Evolutionary conservation across 2,113 vertebrate genomes (phyloP), one percentile per base, ranked within the genome.

Genomic region (Ia io): DNA sequence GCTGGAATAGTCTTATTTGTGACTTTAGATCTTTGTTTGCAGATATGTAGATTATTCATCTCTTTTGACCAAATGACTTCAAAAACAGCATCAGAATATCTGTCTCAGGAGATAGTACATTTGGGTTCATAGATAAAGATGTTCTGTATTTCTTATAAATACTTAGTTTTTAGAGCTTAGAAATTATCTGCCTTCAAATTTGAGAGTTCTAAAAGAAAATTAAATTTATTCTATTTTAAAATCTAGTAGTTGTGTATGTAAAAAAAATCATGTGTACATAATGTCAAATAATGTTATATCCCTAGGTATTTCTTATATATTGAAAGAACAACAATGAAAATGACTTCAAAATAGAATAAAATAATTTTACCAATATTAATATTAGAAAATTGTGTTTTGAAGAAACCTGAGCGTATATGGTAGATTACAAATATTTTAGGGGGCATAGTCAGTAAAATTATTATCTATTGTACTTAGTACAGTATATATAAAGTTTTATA

Each of bases 1-100:
- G 53, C 56, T 79, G 73, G 76, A 96, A 93, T 96, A 93, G 40
- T 76, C 25, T 30, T 86, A 35, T 87, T 1, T 25, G 18, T 10
- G 65, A 84, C 11, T 87, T 84, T 0, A 51, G 25, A 51, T 35
- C 93, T 90, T 90, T 42, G 3, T 59, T 91, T 84, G 23, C 0
- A 53, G 96, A 77, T 37, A 95, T 78, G 91, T 16, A 94, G 71
- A 92, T 85, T 47, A 80, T 23, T 63, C 47, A 92, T 92, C 18
- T 40, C 78, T 96, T 69, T 78, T 28, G 90, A 95, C 56, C 30
- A 90, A 93, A 47, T 14, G 40, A 87, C 77, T 96, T 97, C 93
- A 86, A 95, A 96, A 92, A 96, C 40, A 93, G 63, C 25, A 95
- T 89, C 82, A 97, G 77, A 97, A 28, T 37, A 97, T 65, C 17